Evolutionary conservation across 2,797 vertebrate genomes (phyloP).

Genomic region (Hypotaenidia philippensis): DNA sequence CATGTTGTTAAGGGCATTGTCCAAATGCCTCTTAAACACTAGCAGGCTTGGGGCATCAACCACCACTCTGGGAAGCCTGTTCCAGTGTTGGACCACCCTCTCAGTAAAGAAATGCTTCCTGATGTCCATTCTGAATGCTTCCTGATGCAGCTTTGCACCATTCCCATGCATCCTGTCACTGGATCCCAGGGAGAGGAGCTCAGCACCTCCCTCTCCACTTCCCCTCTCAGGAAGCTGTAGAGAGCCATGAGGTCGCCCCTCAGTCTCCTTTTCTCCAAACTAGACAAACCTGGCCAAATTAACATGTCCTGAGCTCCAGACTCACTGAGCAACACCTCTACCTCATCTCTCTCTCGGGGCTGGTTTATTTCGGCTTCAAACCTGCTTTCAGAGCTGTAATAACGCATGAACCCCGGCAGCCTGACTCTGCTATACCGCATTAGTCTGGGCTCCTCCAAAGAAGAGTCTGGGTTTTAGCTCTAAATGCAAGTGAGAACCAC

Average conservation of each 20-base stretch:
- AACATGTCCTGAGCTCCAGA: not conserved
- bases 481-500: not conserved
- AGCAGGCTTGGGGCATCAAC: not conserved
- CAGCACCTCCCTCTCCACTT: not conserved
- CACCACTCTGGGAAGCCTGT: not conserved
- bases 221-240: not conserved
- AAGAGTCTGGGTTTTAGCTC: not conserved
- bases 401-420: not conserved
- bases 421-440: fast-evolving
- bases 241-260: not conserved
- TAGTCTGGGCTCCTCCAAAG: not conserved
- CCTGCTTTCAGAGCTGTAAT: not conserved
- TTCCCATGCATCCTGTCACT: fast-evolving
- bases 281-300: not conserved
- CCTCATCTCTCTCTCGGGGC: not conserved
- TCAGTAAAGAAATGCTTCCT: not conserved
- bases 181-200: not conserved
- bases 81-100: not conserved
- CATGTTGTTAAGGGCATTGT: not conserved
- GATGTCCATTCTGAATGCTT: not conserved
- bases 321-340: fast-evolving
- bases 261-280: not conserved
- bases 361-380: not conserved
- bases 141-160: not conserved
- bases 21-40: not conserved